Evolutionary conservation across 2,113 vertebrate genomes (phyloP).

Genomic region (Panthera tigris): DNA sequence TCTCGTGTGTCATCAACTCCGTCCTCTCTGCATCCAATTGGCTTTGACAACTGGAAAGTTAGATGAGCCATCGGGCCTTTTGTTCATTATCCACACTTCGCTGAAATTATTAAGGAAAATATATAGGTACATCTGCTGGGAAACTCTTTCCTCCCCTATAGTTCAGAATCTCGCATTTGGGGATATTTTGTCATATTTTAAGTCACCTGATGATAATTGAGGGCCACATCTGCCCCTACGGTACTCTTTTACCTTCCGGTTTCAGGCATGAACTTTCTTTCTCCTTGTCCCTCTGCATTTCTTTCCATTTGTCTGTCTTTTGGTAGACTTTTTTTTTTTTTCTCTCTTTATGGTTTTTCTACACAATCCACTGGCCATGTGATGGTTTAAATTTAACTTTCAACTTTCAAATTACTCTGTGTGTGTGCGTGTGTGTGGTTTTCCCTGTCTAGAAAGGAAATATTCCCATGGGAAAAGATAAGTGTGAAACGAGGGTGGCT

Average conservation of each 20-base stretch:
- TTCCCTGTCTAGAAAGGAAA: constrained; percentile 40
- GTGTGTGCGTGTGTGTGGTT: neutral
- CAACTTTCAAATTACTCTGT: neutral
- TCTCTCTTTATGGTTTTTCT: neutral
- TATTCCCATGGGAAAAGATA: constrained; percentile 77
- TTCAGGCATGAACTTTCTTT: neutral
- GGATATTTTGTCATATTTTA: neutral
- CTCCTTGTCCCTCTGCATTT: neutral
- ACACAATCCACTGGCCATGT: neutral
- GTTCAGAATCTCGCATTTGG: fast-evolving
- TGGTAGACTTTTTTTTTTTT: neutral
- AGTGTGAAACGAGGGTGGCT: constrained; percentile 6
- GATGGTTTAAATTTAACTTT: constrained; percentile 50
- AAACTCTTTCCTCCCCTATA: neutral
- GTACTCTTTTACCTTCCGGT: neutral
- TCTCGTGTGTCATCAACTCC: neutral
- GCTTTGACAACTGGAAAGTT: neutral
- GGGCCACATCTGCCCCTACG: fast-evolving
- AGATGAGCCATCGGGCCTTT: neutral
- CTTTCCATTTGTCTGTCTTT: neutral
- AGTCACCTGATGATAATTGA: neutral
- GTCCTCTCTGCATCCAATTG: neutral
- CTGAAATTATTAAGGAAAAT: neutral
- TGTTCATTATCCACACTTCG: neutral
- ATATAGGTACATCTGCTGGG: neutral